phyloP scores from a whole-genome alignment of 2,797 vertebrate species.

The Spinibarbus caldwelli region DNA sequence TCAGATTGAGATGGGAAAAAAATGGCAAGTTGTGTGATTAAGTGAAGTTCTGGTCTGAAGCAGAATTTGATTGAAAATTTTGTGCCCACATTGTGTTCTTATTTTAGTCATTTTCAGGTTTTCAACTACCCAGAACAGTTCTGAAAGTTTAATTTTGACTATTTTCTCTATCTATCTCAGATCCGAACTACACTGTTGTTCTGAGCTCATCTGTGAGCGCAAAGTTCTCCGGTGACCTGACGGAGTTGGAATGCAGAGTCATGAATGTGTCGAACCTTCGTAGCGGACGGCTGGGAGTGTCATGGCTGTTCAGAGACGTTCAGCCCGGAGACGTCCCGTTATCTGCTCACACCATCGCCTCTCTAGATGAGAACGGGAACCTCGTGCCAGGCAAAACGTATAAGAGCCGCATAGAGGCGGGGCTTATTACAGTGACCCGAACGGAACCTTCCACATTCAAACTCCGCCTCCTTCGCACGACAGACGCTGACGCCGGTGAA shows the following conservation, averaged over 20 bases:
- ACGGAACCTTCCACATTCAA: slow-evolving; percentile 79
- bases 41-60: too few relatives aligned
- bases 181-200: slow-evolving; percentile 79
- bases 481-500: slow-evolving; percentile 76
- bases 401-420: slow-evolving; percentile 77
- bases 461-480: slow-evolving; percentile 86
- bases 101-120: too few relatives aligned
- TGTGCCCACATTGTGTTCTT: too few relatives aligned
- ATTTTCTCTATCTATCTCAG: slow-evolving; percentile 68
- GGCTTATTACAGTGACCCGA: slow-evolving; percentile 81
- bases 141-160: not conserved
- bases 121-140: too few relatives aligned
- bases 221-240: slow-evolving; percentile 81
- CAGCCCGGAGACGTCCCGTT: slow-evolving; percentile 53
- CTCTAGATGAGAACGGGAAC: slow-evolving; percentile 84
- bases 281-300: slow-evolving; percentile 78
- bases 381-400: slow-evolving; percentile 75
- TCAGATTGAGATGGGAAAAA: too few relatives aligned
- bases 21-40: too few relatives aligned
- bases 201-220: slow-evolving; percentile 75
- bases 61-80: too few relatives aligned
- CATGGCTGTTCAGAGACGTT: slow-evolving; percentile 84
- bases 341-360: slow-evolving; percentile 72
- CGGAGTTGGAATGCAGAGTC: slow-evolving; percentile 85
- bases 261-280: slow-evolving; percentile 67